phyloP scores from a whole-genome alignment of 2,888 invertebrate species.

The Pilophorus perplexus region DNA sequence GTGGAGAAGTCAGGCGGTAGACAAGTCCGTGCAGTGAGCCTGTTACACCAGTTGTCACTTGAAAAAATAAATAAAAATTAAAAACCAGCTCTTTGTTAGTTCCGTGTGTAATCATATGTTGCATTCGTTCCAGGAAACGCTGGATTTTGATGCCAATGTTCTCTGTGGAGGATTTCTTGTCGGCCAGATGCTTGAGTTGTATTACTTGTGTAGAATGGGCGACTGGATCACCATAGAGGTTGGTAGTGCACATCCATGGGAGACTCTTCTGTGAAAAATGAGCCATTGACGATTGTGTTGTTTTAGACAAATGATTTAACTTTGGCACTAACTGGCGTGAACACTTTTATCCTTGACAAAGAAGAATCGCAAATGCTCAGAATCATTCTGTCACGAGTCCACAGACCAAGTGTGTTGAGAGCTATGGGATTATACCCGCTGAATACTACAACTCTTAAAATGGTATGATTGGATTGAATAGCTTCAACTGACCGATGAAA shows the following conservation, averaged over 20 bases:
- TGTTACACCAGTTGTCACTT: no score
- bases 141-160: slow-evolving; percentile 27
- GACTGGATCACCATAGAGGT: slow-evolving; percentile 30
- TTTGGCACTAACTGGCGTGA: slow-evolving; percentile 6
- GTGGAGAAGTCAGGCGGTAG: no score
- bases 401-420: slow-evolving; percentile 13
- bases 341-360: neutral
- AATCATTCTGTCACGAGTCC: slow-evolving; percentile 8
- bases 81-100: neutral
- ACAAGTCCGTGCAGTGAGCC: no score
- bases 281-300: neutral
- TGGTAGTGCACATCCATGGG: neutral
- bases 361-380: slow-evolving; percentile 21
- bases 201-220: slow-evolving; percentile 20
- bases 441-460: slow-evolving; percentile 14
- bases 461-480: neutral
- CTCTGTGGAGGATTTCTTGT: slow-evolving; percentile 22
- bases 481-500: neutral
- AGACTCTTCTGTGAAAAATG: neutral
- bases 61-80: no score
- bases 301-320: slow-evolving; percentile 24
- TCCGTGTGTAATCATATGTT: neutral
- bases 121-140: slow-evolving; percentile 5
- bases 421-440: slow-evolving; percentile 24
- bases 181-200: slow-evolving; percentile 17